A percentile compares a stretch with the other conserved stretches of the same genome.
phyloP scores from a whole-genome alignment of 2,113 vertebrate species.

The Cyprinus carpio region DNA sequence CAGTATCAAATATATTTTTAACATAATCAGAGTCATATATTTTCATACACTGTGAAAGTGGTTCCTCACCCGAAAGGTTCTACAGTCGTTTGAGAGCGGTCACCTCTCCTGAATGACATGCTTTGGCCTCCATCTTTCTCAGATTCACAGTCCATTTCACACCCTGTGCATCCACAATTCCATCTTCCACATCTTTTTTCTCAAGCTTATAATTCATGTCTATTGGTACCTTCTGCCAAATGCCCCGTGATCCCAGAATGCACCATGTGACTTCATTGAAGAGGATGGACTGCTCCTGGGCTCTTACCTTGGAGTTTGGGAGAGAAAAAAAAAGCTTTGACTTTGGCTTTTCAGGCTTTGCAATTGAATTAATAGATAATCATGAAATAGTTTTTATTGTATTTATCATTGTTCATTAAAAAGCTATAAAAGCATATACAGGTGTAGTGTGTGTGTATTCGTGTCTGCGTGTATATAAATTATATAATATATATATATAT shows the following conservation, averaged over 20 bases:
- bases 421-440: no score
- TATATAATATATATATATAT: no score
- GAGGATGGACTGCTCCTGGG: constrained; percentile 54
- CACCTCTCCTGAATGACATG: neutral
- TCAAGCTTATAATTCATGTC: constrained; percentile 64
- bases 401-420: no score
- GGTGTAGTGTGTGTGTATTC: no score
- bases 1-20: neutral
- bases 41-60: neutral
- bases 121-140: constrained; percentile 30
- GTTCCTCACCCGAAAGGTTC: constrained; percentile 58
- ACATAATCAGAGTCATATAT: neutral
- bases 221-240: constrained; percentile 67
- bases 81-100: constrained; percentile 61
- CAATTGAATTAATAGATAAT: no score
- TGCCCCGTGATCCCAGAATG: constrained; percentile 49
- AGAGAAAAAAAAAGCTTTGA: neutral
- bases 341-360: neutral
- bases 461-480: no score
- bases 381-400: no score
- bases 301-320: constrained; percentile 36
- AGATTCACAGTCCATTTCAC: constrained; percentile 55
- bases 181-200: neutral
- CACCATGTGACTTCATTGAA: constrained; percentile 66
- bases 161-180: constrained; percentile 57